Base-by-base conservation (phyloP, 2,797 vertebrate genomes). In the Falco naumanni region DNA sequence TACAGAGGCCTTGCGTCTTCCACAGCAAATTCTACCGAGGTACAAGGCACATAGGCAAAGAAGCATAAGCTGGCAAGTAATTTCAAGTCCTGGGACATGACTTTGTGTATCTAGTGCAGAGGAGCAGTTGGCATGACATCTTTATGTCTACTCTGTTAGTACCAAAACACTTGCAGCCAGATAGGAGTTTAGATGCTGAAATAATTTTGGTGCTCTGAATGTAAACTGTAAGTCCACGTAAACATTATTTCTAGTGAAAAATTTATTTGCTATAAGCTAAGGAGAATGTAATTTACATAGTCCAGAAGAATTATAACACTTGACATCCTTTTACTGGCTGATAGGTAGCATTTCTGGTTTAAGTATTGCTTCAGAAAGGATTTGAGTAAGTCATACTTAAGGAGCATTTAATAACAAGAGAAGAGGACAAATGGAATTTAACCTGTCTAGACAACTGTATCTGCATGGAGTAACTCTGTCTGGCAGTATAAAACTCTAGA, bases 141-240 rank as follows among this genome's bases (percentile, higher is more conserved):
- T 94, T 94, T 95, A 92, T 60, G 37, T 41, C 33, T 56, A 16
- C 39, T 95, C 70, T 77, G 13, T 88, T 90, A 91, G 74, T 79
- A 70, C 66, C 39, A 7, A 87, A 87, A 93, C 1, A 0, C 75
- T 60, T 77, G n/a, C 39, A 87, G 79, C 41, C 57, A 43, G 64
- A 54, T 34, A 51, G 51, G 41, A 74, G 17, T 78, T 92, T 76
- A 83, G 57, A 78, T 83, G 41, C 34, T 78, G 71, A 87, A 81
- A 6, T 47, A 68, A 61, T 63, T 87, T 66, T 64, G 10, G 20
- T 79, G 43, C 10, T 94, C 33, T 90, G 57, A 45, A 70, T 85
- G 93, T 90, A n/a, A 94, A 72, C 34, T 77, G 54, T 79, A 95
- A 88, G 88, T 78, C 76, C 47, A 69, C 13, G 34, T 56, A 78